Evolutionary conservation across 2,113 vertebrate species (phyloP).

Genomic region (Rhabdomys dilectus): DNA sequence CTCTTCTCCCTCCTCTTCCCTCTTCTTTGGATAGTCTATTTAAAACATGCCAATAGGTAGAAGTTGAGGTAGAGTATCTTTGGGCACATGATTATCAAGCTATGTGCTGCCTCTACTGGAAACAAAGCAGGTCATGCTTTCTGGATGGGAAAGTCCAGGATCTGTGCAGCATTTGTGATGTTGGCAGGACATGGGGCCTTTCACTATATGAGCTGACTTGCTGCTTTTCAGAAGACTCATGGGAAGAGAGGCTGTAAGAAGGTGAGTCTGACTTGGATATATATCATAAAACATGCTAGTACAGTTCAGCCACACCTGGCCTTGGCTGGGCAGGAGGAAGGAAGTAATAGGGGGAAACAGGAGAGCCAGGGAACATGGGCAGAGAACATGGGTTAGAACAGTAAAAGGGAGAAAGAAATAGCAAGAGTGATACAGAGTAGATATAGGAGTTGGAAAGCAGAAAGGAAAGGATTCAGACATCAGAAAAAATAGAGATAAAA

Average conservation of each 20-base stretch:
- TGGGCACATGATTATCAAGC: neutral
- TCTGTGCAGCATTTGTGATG: rapidly evolving
- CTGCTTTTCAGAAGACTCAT: neutral
- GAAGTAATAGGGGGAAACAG: neutral
- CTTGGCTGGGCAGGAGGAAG: neutral
- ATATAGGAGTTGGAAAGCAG: neutral
- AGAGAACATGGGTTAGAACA: neutral
- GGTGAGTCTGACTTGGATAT: rapidly evolving
- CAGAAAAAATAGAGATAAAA: neutral
- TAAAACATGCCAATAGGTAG: neutral
- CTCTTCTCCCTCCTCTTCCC: neutral
- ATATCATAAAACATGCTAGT: neutral
- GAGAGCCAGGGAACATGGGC: neutral
- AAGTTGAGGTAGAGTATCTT: neutral
- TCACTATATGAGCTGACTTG: rapidly evolving
- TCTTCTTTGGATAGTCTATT: slow-evolving; percentile 12
- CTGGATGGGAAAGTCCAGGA: neutral
- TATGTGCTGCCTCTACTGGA: slow-evolving; percentile 36
- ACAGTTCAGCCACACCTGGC: slow-evolving; percentile 43
- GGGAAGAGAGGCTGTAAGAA: neutral
- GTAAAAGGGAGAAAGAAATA: neutral
- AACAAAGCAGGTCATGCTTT: neutral
- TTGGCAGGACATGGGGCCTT: neutral
- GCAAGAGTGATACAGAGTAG: neutral
- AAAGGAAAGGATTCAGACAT: neutral